These are phyloP conservation scores for Drosophila asahinai DNA, from an alignment of 1,140 invertebrate species.

Conservation along the genomic window DNA sequence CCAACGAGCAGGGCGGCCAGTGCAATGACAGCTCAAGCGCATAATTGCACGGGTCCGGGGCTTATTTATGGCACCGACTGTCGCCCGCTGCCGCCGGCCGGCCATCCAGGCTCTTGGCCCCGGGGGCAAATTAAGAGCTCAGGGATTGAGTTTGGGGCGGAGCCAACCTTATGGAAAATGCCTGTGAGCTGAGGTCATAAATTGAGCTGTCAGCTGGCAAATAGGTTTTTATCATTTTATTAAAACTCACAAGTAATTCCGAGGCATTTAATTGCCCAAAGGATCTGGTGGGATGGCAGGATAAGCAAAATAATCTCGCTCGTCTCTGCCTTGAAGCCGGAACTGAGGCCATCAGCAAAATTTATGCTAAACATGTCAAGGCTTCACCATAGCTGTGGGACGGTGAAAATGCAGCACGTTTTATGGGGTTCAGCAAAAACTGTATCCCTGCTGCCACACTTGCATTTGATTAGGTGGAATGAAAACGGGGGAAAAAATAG, in stretches of 20 bases:
- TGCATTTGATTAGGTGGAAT: constrained; percentile 61
- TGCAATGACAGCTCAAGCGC: constrained; percentile 76
- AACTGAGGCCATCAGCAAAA: constrained; percentile 28
- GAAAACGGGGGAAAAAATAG: background rate
- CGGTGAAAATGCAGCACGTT: constrained; percentile 36
- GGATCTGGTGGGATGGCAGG: constrained; percentile 10
- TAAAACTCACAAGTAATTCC: constrained; percentile 49
- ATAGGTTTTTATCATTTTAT: constrained; percentile 75
- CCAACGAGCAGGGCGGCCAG: constrained; percentile 67
- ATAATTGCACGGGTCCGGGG: constrained; percentile 70
- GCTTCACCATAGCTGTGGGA: constrained; percentile 7
- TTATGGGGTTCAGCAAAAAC: constrained; percentile 50
- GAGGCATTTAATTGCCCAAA: constrained; percentile 51
- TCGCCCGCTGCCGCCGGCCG: constrained; percentile 28
- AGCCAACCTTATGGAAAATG: constrained; percentile 53
- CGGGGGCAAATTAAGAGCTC: constrained; percentile 41
- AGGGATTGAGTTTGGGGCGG: background rate
- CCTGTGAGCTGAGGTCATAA: constrained; percentile 63
- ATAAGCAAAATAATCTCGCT: constrained; percentile 24
- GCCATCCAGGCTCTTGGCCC: constrained; percentile 12
- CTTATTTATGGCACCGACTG: constrained; percentile 68
- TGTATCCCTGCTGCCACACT: constrained; percentile 37
- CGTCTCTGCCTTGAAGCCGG: constrained; percentile 18
- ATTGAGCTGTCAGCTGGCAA: constrained; percentile 79
- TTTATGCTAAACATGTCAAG: constrained; percentile 63